Base-by-base conservation (phyloP, 2,888 invertebrate species). In the Ectemnius continuus region DNA sequence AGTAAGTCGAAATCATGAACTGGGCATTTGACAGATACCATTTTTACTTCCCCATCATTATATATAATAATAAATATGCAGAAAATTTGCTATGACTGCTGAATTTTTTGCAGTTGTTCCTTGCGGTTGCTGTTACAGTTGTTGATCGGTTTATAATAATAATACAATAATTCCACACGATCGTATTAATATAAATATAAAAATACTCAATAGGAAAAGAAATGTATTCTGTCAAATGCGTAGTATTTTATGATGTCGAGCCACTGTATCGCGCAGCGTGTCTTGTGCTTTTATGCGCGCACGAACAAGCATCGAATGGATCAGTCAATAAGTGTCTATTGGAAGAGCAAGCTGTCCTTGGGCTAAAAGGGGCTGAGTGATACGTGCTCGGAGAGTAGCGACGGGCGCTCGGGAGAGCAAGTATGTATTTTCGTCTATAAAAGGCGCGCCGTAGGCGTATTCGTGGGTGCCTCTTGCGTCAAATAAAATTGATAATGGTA, bases 401-500 rank as follows among this genome's bases (percentile, higher is more conserved):
- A 62, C 58, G 36, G 11, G 11, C 5, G 36, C 36, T 36, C 36
- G 65, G 45, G 45, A 58, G 57, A 66, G 70, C 61, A 70, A 73
- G 63, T 16, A 16, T 70, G 78, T 76, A 77, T 79, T 76, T 71
- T 79, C 75, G 76, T 47, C 69, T 69, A 83, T 80, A 85, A 87
- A 86, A 86, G 85, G 84, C 77, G 73, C 67, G 82, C 85, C 81
- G 72, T 74, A 78, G 87, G 88, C 87, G 78, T 79, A 74, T 76
- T 70, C 74, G 72, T 36, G 69, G 81, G 75, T 74, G 80, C 79
- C 11, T 6, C 84, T 81, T 80, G 66, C 36, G 82, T 84, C 85
- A 75, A 88, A 88, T 88, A 88, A 88, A 88, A 88, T 85, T 88
- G 88, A 88, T 88, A 88, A 86, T 83, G 82, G 82, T 72, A 72